Percentiles rank a stretch among this genome's conserved stretches.
These are phyloP conservation scores for Vanessa cardui DNA, from an alignment of 2,888 invertebrate genomes.

Conservation along the genomic window DNA sequence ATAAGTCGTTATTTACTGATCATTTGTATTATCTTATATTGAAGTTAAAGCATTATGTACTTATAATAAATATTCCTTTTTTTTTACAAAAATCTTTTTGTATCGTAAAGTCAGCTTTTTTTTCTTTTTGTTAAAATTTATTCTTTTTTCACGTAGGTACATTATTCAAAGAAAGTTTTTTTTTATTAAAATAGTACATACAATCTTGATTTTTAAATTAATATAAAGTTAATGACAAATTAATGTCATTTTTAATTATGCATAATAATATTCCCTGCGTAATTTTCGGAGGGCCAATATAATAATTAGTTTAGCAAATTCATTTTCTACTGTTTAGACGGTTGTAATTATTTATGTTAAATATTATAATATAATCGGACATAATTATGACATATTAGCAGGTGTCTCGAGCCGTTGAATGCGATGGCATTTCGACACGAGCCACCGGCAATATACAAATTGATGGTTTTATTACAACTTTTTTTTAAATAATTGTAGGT, in stretches of 20 bases:
- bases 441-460: conserved; percentile 56
- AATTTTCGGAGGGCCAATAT: not conserved
- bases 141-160: no score
- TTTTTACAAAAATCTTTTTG: no score
- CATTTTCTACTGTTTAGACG: conserved; percentile 3
- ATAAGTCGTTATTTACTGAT: no score
- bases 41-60: no score
- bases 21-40: no score
- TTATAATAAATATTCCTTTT: no score
- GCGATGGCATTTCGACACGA: conserved; percentile 48
- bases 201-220: no score
- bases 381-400: conserved; percentile 32
- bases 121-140: no score
- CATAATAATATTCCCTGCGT: not conserved
- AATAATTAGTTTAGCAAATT: not conserved
- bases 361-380: conserved; percentile 33
- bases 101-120: no score
- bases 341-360: conserved; percentile 22
- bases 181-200: no score
- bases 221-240: no score
- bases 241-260: not conserved
- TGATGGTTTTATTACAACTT: conserved; percentile 53
- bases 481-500: conserved; percentile 42
- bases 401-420: conserved; percentile 46
- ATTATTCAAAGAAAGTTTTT: no score